Evolutionary conservation across 1,140 invertebrate species (phyloP), one percentile per base, ranked within the genome.

Genomic region (Pseudomyrmex cubaensis): DNA sequence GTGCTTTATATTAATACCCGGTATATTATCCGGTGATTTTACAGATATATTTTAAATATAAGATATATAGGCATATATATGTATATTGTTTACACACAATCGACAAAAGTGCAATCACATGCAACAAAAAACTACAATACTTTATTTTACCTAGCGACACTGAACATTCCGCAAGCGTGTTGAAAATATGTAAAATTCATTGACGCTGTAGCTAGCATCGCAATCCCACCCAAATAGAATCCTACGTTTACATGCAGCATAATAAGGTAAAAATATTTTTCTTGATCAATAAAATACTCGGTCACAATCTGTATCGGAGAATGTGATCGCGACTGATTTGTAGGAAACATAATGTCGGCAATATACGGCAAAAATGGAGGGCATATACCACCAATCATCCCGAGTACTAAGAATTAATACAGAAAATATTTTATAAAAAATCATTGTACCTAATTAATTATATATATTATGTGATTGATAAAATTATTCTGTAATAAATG

Each of bases 201-300:
- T 35, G 64, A 15, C 48, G 52, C 75, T 13, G 52, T 57, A 5
- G 50, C 75, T 48, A 78, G 0, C 4, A 25, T 2, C 25, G 44
- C 44, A n/a, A 22, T 12, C 1, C 0, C 0, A n/a, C 63, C 75
- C 46, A 78, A 25, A 12, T 20, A 69, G 17, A 46, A 57, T 20
- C 44, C 63, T 25, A 15, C 7, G 9, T 78, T 20, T 12, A 35
- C 13, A 25, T 78, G 52, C 5, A 78, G 5, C 25, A 78, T 9
- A 69, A 78, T 67, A 48, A 78, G 56, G 22, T 78, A 78, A 4
- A 69, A 78, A 48, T 78, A 69, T 57, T 2, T 69, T 25, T 78
- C 64, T 69, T 69, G 17, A 59, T 78, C 44, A 2, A 62, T 22
- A 3, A 69, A 78, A 2, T 78, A 69, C 1, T 69, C 50, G 3